Evolutionary conservation across 2,113 vertebrate species (phyloP).

Genomic region (Proterorhinus semilunaris): DNA sequence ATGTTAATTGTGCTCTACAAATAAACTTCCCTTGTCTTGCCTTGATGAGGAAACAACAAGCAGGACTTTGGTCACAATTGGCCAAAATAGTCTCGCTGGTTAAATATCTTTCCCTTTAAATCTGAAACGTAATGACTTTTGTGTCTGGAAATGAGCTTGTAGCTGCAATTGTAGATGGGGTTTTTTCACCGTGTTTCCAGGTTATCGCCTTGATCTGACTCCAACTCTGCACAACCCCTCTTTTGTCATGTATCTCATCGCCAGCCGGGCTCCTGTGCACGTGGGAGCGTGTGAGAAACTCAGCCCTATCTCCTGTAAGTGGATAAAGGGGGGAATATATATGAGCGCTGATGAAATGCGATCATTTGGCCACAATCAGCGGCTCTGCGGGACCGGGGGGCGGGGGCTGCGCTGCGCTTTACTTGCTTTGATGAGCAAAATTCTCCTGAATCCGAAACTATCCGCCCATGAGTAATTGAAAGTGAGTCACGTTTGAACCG

Average conservation of each 20-base stretch:
- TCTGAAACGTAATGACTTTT: constrained; percentile 44
- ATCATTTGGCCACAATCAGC: constrained; percentile 35
- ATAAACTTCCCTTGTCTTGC: too few relatives aligned
- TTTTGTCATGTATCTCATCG: constrained; percentile 28
- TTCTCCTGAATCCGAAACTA: constrained; percentile 53
- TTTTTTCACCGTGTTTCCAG: constrained; percentile 32
- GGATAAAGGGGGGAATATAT: constrained; percentile 23
- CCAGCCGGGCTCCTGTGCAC: constrained; percentile 5
- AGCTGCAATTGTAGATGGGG: constrained; percentile 13
- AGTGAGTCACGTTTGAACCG: constrained; percentile 59
- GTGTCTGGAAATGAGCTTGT: constrained; percentile 33
- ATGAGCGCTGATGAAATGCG: constrained; percentile 30
- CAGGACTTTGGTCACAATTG: too few relatives aligned
- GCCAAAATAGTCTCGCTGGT: neutral
- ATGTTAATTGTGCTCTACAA: too few relatives aligned
- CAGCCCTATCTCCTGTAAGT: constrained; percentile 10
- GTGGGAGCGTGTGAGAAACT: constrained; percentile 8
- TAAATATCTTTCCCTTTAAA: constrained; percentile 36
- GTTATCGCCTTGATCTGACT: constrained; percentile 26
- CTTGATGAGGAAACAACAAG: too few relatives aligned
- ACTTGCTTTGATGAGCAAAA: constrained; percentile 71
- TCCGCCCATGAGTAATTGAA: constrained; percentile 63
- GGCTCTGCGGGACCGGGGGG: constrained; percentile 2
- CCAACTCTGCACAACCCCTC: constrained; percentile 28
- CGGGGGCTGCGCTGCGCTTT: constrained; percentile 15